A percentile compares a stretch with the other conserved stretches of the same genome.
Evolutionary conservation across 2,888 invertebrate species (phyloP).

Genomic region (Frankliniella fusca): DNA sequence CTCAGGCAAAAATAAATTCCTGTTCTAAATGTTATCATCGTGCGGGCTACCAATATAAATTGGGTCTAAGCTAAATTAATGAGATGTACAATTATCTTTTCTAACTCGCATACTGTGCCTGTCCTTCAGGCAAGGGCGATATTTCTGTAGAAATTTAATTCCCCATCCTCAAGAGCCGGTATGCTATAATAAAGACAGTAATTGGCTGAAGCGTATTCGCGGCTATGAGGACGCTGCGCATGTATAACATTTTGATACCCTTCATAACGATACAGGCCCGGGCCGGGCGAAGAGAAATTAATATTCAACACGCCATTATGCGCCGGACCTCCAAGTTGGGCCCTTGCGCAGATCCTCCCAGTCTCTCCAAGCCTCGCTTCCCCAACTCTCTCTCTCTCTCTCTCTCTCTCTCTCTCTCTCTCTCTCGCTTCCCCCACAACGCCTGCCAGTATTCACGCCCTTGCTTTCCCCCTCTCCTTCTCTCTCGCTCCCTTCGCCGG

Average conservation of each 20-base stretch:
- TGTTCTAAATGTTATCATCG: too few relatives aligned
- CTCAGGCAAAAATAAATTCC: too few relatives aligned
- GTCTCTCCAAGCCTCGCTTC: constrained; percentile 17
- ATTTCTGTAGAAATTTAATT: too few relatives aligned
- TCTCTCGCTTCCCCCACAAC: not conserved
- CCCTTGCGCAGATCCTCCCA: constrained; percentile 33
- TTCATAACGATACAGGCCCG: constrained; percentile 21
- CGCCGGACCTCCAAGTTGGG: constrained; percentile 29
- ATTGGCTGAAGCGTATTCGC: not conserved
- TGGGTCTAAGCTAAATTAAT: too few relatives aligned
- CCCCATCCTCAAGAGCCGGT: too few relatives aligned
- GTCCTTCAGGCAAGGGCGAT: too few relatives aligned
- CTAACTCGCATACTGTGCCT: too few relatives aligned
- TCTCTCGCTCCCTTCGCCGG: not conserved
- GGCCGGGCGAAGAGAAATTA: not conserved
- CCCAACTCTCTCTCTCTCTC: constrained; percentile 17
- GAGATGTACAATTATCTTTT: too few relatives aligned
- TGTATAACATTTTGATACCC: constrained; percentile 25
- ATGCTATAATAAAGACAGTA: too few relatives aligned
- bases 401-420: too few relatives aligned
- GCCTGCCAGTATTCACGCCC: not conserved
- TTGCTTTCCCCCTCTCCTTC: not conserved
- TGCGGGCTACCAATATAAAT: too few relatives aligned
- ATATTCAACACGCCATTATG: constrained; percentile 26
- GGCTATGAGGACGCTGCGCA: not conserved